Percentiles rank a stretch among this genome's conserved stretches.
phyloP scores from a whole-genome alignment of 2,888 invertebrate species.

The Tuberolachnus salignus region DNA sequence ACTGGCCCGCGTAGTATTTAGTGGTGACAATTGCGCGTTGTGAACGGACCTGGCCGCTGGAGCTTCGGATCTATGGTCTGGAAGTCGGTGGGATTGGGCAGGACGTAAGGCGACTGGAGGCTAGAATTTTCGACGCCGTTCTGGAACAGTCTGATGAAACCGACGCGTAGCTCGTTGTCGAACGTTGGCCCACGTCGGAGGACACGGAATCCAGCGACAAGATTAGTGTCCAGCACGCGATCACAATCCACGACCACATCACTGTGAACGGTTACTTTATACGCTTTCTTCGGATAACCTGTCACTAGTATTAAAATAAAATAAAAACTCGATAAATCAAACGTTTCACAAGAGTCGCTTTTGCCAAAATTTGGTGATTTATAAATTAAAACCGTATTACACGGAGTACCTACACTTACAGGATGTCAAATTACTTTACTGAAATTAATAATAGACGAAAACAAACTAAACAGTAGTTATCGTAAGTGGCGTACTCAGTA shows the following conservation, averaged over 20 bases:
- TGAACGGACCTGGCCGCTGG: conserved; percentile 17
- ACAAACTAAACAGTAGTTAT: no score
- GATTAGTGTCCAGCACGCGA: neutral
- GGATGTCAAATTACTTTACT: neutral
- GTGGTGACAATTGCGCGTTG: neutral
- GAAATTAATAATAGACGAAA: no score
- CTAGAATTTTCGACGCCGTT: conserved; percentile 32
- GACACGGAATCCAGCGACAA: neutral
- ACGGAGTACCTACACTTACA: no score
- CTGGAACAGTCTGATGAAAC: conserved; percentile 33
- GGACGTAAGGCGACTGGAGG: neutral
- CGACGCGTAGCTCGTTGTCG: conserved; percentile 40
- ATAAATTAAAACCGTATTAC: no score
- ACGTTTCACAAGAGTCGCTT: neutral
- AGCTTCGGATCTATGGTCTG: neutral
- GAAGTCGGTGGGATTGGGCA: conserved; percentile 18
- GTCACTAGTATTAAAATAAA: neutral
- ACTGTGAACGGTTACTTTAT: no score
- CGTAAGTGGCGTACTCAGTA: no score
- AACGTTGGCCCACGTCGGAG: conserved; percentile 33
- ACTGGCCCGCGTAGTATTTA: conserved; percentile 59
- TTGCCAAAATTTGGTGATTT: neutral
- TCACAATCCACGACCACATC: conserved; percentile 3
- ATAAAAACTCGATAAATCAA: neutral
- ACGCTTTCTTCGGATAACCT: no score